These are phyloP conservation scores for Synergus gifuensis DNA, from an alignment of 2,888 invertebrate genomes.

Conservation along the genomic window DNA sequence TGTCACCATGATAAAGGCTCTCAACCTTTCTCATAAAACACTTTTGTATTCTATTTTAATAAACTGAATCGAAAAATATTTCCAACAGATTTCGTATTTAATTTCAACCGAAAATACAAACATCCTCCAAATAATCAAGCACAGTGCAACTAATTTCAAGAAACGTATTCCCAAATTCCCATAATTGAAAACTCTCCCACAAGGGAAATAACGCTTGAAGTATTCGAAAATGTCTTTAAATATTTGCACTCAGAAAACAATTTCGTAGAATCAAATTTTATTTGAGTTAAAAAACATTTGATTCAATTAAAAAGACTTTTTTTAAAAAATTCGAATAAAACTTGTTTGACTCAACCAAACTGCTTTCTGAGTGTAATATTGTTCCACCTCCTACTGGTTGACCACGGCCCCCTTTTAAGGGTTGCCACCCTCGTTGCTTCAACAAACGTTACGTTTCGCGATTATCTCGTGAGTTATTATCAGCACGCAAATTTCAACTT, in stretches of 20 bases:
- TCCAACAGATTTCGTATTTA: background rate
- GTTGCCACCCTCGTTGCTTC: background rate
- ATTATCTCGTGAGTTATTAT: background rate
- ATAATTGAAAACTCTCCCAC: background rate
- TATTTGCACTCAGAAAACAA: too few species aligned
- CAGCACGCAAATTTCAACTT: background rate
- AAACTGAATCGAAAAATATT: background rate
- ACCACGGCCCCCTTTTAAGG: background rate
- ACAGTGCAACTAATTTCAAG: background rate
- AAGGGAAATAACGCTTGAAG: background rate
- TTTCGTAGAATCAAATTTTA: too few species aligned
- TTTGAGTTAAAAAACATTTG: too few species aligned
- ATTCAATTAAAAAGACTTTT: too few species aligned
- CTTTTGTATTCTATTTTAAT: background rate
- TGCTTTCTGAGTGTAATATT: too few species aligned
- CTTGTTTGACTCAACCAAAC: too few species aligned
- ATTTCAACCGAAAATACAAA: background rate
- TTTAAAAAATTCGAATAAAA: too few species aligned
- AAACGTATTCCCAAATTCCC: background rate
- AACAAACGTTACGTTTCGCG: background rate
- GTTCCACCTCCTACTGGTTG: background rate
- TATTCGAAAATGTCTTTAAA: background rate
- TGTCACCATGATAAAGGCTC: background rate
- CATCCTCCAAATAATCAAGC: background rate
- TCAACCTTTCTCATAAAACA: background rate